Evolutionary conservation across 92 coral and sea anemone genomes (phyloP).

Genomic region (Siderastrea radians): DNA sequence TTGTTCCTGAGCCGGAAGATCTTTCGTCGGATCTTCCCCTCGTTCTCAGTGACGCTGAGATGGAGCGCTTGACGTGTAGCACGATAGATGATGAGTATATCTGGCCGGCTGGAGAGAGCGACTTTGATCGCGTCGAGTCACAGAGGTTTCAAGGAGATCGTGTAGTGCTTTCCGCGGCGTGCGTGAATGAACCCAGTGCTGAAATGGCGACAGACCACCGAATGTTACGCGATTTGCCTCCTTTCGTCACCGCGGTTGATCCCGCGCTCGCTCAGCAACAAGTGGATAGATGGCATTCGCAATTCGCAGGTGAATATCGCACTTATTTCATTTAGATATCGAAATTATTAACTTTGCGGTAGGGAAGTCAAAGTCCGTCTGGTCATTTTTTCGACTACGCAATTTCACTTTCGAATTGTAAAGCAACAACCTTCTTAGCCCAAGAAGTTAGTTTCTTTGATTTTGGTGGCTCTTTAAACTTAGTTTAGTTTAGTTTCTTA

Average conservation of each 20-base stretch:
- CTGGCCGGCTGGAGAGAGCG: constrained; percentile 83
- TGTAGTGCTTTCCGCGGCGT: constrained; percentile 36
- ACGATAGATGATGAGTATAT: constrained; percentile 89
- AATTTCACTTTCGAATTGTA: constrained; percentile 54
- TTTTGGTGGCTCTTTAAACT: constrained; percentile 16
- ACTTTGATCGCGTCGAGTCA: constrained; percentile 72
- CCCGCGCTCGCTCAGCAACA: constrained; percentile 35
- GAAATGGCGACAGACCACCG: constrained; percentile 53
- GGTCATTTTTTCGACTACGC: background rate
- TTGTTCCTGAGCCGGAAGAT: constrained; percentile 97
- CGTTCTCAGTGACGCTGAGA: constrained; percentile 95
- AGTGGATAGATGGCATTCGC: constrained; percentile 47
- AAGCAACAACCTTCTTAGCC: background rate
- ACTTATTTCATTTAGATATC: constrained; percentile 16
- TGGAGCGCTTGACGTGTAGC: constrained; percentile 91
- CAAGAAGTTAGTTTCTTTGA: constrained; percentile 14
- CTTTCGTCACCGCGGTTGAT: constrained; percentile 44
- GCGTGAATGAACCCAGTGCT: constrained; percentile 43
- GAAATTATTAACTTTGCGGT: background rate
- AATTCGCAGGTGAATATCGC: constrained; percentile 45
- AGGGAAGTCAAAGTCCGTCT: constrained; percentile 14
- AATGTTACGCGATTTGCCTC: constrained; percentile 41
- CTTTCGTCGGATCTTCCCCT: constrained; percentile 89
- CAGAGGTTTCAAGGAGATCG: constrained; percentile 55
- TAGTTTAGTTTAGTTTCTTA: constrained; percentile 19